Base-by-base conservation (phyloP, 2,113 vertebrate genomes). In the Camelus dromedarius region DNA sequence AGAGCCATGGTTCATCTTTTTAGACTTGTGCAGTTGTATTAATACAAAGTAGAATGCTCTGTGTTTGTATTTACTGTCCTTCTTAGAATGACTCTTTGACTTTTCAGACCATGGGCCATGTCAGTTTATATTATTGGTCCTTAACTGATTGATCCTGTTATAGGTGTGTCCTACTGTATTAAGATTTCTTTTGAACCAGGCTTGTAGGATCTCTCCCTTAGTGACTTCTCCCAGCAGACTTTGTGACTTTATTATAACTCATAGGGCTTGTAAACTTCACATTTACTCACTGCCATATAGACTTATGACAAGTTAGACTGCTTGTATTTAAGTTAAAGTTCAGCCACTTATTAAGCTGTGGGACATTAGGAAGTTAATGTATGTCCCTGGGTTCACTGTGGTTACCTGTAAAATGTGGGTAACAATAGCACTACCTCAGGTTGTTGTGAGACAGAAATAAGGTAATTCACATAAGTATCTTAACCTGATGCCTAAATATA, bases 271-370 rank as follows among this genome's bases (percentile, higher is more conserved):
- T 56, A 64, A 85, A 11, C 26, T 73, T 73, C n/a, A 22, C 8
- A 66, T 92, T 86, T 86, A 73, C 6, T 46, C 24, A 58, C 58
- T 85, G 42, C 6, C 3, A 16, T 64, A 64, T 54, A 96, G n/a
- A 83, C 72, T 30, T 84, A 60, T 76, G 26, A 52, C n/a, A 69
- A 52, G 60, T 82, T 50, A 26, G 28, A 60, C 30, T 76, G 28
- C 7, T 9, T n/a, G 35, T 54, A n/a, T 95, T 82, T 54, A 70
- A 83, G 88, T 91, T 95, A 3, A 77, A 73, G 28, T 82, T 82
- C 14, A 82, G 32, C 67, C 60, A 30, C 38, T 94, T 87, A 76
- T 18, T 67, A 84, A 77, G 6, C 24, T 87, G 32, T 93, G 62
- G 26, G 30, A 38, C 9, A 38, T 58, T 26, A 80, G 16, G 20